Evolutionary conservation across 2,797 vertebrate species (phyloP), one percentile per base, ranked within the genome.

Genomic region (Siniperca obscura): DNA sequence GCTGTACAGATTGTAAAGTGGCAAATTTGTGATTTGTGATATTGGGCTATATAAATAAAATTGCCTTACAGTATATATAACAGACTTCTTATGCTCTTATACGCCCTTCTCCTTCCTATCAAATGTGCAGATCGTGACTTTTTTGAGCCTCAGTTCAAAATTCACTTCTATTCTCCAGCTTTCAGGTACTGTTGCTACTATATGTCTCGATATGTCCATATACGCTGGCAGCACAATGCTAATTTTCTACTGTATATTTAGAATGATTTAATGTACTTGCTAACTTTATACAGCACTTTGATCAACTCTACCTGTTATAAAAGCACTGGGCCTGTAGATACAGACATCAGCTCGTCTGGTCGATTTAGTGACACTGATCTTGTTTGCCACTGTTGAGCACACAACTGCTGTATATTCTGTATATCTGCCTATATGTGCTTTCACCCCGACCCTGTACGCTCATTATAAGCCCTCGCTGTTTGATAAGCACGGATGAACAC

Each of bases 401-500:
- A 65, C 59, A 59, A 3, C 30, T 16, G 38, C 65, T 34, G 61
- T 7, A 38, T 71, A 74, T 76, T 36, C 69, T 60, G 34, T 27
- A 27, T 66, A 55, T 78, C 57, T 55, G 34, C 46, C 56, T 76
- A 30, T 30, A 30, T 0, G 22, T 38, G 80, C 64, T 40, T 62
- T 69, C 72, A 12, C 42, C n/a, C n/a, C 11, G 30, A 81, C 78
- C 80, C 78, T 13, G 64, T 12, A 2, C 3, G 2, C 82, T 88
- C 86, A 80, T 89, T 86, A 89, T 21, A 42, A 61, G 76, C n/a
- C 38, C 61, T 59, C 2, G 19, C 22, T 74, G 85, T 84, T 85
- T 81, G 86, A 81, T 70, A 66, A 87, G 87, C 91, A 57, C 65
- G 89, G 73, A 61, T 80, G 81, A 88, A 74, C 50, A 13, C 80